Evolutionary conservation across 1,140 invertebrate species (phyloP), one percentile per base, ranked within the genome.

Genomic region (Ips typographus): DNA sequence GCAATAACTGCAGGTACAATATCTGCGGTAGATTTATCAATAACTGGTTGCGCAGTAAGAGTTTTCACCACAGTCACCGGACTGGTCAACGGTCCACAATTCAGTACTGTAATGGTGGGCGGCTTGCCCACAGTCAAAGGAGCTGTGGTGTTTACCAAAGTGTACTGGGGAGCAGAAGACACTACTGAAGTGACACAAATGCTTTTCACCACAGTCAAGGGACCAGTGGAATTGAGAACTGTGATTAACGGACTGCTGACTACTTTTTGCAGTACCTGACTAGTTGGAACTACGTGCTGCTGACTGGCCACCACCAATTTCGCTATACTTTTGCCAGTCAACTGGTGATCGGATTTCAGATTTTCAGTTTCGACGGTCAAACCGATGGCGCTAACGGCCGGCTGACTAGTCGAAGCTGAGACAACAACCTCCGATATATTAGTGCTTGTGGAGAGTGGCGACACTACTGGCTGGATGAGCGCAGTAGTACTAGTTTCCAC

Each of bases 141-240:
- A 5, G 76, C 42, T 5, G 71, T 40, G 3, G 72, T 73, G 70
- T 77, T 76, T 47, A 77, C 76, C 2, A 80, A 57, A 38, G 77
- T 77, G 58, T 78, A 79, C 8, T 78, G 78, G 22, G 77, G 72
- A n/a, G 75, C 71, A 56, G 70, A 74, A 6, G 74, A 69, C 3
- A 77, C 74, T 4, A 73, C 76, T 1, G 75, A 66, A 40, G 74
- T 75, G 1, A 76, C 77, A 62, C 78, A 78, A 40, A 78, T 73
- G 49, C 75, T 77, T 72, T 80, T 80, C 38, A 80, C 73, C 40
- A 78, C 77, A 22, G 78, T 78, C 39, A 80, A 71, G 7, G 78
- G 78, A 47, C 77, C 77, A 44, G 75, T 68, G n/a, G 79, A 73
- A 61, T 79, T 79, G 47, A 80, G 66, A 65, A 80, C 77, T 38